Percentiles rank a stretch among this genome's conserved stretches.
phyloP scores from a whole-genome alignment of 2,888 invertebrate species.

The Limenitis camilla region DNA sequence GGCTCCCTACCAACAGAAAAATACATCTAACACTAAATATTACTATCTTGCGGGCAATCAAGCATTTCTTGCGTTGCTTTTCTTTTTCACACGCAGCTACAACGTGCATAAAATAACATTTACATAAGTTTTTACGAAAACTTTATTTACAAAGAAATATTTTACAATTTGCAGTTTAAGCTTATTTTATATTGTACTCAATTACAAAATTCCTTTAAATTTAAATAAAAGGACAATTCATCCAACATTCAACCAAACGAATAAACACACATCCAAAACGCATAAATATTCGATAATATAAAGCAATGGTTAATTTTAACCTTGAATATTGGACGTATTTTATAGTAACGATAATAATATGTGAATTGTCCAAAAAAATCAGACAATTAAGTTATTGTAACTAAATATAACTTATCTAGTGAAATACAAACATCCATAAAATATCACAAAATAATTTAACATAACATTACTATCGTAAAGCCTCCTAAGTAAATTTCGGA shows the following conservation, averaged over 20 bases:
- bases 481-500: conserved; percentile 39
- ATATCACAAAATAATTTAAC: conserved; percentile 72
- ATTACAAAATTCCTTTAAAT: neutral
- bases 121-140: conserved; percentile 35
- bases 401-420: conserved; percentile 28
- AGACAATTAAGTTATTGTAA: conserved; percentile 10
- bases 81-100: neutral
- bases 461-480: conserved; percentile 53
- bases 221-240: neutral
- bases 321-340: too few species aligned
- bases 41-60: too few species aligned
- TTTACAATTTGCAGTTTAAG: conserved; percentile 46
- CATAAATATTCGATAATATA: too few species aligned
- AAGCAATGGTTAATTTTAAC: too few species aligned
- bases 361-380: neutral
- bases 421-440: conserved; percentile 47
- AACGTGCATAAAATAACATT: neutral
- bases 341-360: too few species aligned
- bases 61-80: too few species aligned
- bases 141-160: conserved; percentile 72
- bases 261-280: too few species aligned
- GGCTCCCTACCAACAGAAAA: too few species aligned
- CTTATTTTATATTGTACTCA: conserved; percentile 26
- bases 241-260: neutral
- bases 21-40: too few species aligned